These are phyloP conservation scores for Acropora yongei DNA, from an alignment of 64 coral and sea anemone genomes.

Conservation along the genomic window DNA sequence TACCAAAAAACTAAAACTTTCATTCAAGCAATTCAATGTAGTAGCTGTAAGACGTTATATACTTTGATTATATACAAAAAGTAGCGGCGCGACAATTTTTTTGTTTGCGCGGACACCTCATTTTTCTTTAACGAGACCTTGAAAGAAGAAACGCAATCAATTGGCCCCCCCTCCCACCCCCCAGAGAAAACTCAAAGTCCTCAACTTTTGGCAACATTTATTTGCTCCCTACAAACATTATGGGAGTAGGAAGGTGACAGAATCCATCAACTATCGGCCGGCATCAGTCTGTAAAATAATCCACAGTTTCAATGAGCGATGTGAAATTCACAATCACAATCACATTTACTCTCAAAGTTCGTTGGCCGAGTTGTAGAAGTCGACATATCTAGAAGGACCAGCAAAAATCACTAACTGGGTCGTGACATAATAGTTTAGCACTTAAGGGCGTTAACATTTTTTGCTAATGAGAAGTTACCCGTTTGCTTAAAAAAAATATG, in stretches of 20 bases:
- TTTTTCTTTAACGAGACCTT: background rate
- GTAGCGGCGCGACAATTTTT: background rate
- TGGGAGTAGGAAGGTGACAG: background rate
- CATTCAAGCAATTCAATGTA: no score
- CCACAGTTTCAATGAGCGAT: background rate
- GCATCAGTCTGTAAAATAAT: background rate
- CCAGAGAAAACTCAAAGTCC: background rate
- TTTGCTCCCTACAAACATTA: conserved; percentile 3
- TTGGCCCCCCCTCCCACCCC: background rate
- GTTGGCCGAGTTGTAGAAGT: background rate
- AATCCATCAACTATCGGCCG: background rate
- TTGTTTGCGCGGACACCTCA: background rate
- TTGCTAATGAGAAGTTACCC: background rate
- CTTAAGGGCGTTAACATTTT: background rate
- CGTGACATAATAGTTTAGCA: background rate
- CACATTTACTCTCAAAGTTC: background rate
- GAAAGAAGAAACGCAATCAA: conserved; percentile 6
- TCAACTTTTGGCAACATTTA: background rate
- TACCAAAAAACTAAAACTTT: no score
- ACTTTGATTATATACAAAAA: background rate
- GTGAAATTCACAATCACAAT: background rate
- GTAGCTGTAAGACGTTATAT: no score
- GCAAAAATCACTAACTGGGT: background rate
- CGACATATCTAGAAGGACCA: background rate
- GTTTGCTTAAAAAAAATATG: background rate